Evolutionary conservation across 2,888 invertebrate genomes (phyloP), one percentile per base, ranked within the genome.

Genomic region (Lamellibrachia columna): DNA sequence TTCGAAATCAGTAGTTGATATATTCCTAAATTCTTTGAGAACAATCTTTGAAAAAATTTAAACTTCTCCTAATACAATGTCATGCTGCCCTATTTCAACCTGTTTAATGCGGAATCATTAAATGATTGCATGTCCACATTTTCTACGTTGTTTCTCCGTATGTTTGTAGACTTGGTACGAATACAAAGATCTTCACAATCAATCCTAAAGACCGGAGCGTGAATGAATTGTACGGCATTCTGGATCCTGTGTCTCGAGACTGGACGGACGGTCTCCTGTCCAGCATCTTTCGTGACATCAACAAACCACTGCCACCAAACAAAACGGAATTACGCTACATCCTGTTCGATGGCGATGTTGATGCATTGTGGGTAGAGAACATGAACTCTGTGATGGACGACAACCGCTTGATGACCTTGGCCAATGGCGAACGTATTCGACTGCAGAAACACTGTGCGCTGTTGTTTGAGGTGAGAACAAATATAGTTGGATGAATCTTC

Each of bases 381-480:
- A 99, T 99, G 98, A 99, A 99, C 97, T 98, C 98, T 0, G 98
- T 99, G 2, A 99, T 99, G 99, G 99, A 99, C 95, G 99, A 99
- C 96, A 99, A 99, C 96, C 75, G 98, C 95, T 97, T 99, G 90
- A 97, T 99, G 93, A 99, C 99, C 0, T 97, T 99, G 93, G 98
- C 98, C 6, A 99, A 99, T 96, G 98, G 98, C 93, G 98, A 99
- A 97, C 97, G 98, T 93, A 98, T 98, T 94, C 97, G 98, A 93
- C 97, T 98, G 93, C 98, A 98, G 95, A 97, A 98, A 93, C 98
- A 98, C 96, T 98, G 98, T 96, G 97, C 98, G 55, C 96, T 99
- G 93, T 97, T 99, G 91, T 99, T 99, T 97, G 99, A 99, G 97
- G 98, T 97, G 95, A 75, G 75, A 75, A 75, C 75, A 22, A 75